These are phyloP conservation scores for Diplogasteroides magnus DNA, from an alignment of 1,140 invertebrate genomes.

Conservation along the genomic window DNA sequence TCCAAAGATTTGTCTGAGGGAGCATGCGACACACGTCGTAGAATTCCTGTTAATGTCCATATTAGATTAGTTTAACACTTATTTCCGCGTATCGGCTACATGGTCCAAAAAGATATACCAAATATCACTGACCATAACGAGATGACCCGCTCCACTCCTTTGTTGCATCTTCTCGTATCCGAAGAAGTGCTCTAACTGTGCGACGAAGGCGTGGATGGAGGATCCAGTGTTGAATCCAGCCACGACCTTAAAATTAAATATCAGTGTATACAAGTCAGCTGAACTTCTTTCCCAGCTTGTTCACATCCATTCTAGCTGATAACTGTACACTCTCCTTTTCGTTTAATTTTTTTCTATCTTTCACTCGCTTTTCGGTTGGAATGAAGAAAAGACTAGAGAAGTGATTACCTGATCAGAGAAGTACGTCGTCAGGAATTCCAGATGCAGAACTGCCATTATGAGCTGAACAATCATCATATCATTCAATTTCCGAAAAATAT, in stretches of 20 bases:
- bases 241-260: constrained; percentile 17
- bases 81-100: too few relatives aligned
- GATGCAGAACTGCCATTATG: constrained; percentile 47
- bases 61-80: too few relatives aligned
- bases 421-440: constrained; percentile 53
- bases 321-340: too few relatives aligned
- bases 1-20: constrained; percentile 41
- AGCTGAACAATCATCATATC: constrained; percentile 29
- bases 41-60: constrained; percentile 20
- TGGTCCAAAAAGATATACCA: constrained; percentile 21
- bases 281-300: too few relatives aligned
- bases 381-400: too few relatives aligned
- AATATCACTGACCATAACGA: constrained; percentile 34
- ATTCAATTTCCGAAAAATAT: neutral
- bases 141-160: constrained; percentile 33
- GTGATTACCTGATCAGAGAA: constrained; percentile 45
- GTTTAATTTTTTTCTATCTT: too few relatives aligned
- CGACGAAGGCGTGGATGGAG: constrained; percentile 45
- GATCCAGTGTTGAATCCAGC: constrained; percentile 51
- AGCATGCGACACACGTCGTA: constrained; percentile 22
- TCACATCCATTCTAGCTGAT: too few relatives aligned
- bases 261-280: too few relatives aligned
- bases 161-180: constrained; percentile 31
- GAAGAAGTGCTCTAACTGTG: constrained; percentile 48
- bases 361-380: neutral